Base-by-base conservation (phyloP, 2,888 invertebrate species). In the Drosophila meridionalis region DNA sequence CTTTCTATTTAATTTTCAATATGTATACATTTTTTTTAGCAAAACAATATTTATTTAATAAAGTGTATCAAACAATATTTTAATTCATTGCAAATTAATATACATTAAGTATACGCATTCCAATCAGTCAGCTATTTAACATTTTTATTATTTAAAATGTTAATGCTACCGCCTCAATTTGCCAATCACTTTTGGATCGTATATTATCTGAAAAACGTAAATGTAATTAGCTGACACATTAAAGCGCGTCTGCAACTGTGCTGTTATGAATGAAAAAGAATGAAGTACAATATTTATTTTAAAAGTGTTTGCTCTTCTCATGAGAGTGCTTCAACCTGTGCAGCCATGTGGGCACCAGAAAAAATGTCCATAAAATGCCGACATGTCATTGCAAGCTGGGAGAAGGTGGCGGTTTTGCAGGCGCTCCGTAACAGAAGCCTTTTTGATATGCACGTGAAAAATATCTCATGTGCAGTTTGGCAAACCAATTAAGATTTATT, bases 401-500 rank as follows among this genome's bases (percentile, higher is more conserved):
- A 45, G 50, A 11, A 28, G 8, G 12, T 36, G 67, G n/a, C 40
- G 60, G 11, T 5, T 1, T 2, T 64, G 43, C 62, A 61, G 34
- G 32, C 30, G 36, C 14, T 50, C 28, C 30, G 56, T 63, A 73
- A 70, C 38, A 53, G 11, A 45, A 45, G 40, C 43, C 40, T 52
- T 62, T 59, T 60, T 48, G 58, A 62, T 52, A 72, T 73, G 80
- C 69, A 71, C 70, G 64, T 63, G 69, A 69, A 63, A 79, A 79
- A 78, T 80, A 73, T 73, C 76, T 80, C 81, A 73, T 86, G 83
- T 86, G 83, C 82, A 80, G 75, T 78, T 79, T 80, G 75, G 77
- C 78, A 80, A 86, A 81, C 86, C 84, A 88, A 88, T 87, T 86
- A 83, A 89, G 86, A 88, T 89, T 88, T 89, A 88, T 88, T 67